Evolutionary conservation across 2,113 vertebrate genomes (phyloP).

Genomic region (Anhinga rufa): DNA sequence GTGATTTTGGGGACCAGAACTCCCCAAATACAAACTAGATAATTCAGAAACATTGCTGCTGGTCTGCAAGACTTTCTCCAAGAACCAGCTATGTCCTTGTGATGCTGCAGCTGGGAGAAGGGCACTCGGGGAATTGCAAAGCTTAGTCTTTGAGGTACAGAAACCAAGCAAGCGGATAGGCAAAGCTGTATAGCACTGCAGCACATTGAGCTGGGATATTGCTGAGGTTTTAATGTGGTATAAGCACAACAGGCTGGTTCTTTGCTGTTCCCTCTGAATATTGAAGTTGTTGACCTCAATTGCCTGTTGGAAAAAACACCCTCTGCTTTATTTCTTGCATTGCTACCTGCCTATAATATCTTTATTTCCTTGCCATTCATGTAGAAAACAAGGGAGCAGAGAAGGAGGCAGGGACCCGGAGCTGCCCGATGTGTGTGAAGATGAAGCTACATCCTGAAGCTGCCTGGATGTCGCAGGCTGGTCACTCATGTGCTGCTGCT

Average conservation of each 20-base stretch:
- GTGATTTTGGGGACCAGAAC: neutral
- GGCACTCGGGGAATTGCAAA: neutral
- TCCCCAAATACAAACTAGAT: neutral
- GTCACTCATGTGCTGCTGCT: neutral
- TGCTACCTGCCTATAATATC: neutral
- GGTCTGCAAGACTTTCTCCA: neutral
- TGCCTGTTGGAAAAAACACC: neutral
- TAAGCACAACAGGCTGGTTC: neutral
- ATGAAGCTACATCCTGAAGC: conserved; percentile 71
- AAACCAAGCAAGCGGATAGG: neutral
- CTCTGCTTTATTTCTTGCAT: neutral
- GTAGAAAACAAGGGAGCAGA: conserved; percentile 72
- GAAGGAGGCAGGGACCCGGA: conserved; percentile 68
- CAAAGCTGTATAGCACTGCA: neutral
- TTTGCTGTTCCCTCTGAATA: neutral
- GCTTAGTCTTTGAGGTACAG: neutral
- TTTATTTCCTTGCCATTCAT: neutral
- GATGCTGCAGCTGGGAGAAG: neutral
- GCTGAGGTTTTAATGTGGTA: neutral
- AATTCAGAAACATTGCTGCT: neutral
- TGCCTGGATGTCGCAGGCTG: conserved; percentile 13
- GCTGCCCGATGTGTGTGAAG: conserved; percentile 72
- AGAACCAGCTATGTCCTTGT: neutral
- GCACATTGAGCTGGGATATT: accelerated
- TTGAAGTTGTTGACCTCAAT: neutral